Evolutionary conservation across 2,888 invertebrate genomes (phyloP), one percentile per base, ranked within the genome.

Genomic region (Perizoma flavofasciatum): DNA sequence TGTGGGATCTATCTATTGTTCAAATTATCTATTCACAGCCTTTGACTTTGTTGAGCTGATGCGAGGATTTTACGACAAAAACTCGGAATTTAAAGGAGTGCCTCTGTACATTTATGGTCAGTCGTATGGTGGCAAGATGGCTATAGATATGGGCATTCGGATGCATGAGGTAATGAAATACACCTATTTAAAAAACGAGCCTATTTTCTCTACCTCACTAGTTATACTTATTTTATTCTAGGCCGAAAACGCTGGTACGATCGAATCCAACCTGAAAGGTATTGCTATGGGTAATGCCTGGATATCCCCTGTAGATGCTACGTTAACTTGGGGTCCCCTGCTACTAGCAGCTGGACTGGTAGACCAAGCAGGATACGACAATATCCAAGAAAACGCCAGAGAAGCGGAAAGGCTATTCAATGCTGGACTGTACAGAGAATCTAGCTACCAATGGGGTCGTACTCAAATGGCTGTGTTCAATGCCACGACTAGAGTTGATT

Each of bases 101-200:
- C 96, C 97, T 0, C 89, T 97, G 40, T 98, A 97, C 78, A 96
- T 98, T 63, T 96, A 97, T 75, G 96, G 96, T 33, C 97, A 98
- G 83, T 97, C 97, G 0, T 98, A 98, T 82, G 98, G 98, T 11
- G 98, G 98, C 1, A 98, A 98, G 89, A 98, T 98, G 97, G 96
- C 96, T 0, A 94, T 96, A 0, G 97, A 97, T 74, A 97, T 98
- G 81, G 97, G 95, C 6, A 81, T 92, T 75, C 79, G 87, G 55
- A 92, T 95, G 81, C 77, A 88, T 58, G 88, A 93, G 84, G 95
- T 94, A 78, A 68, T 68, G 5, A 47, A 44, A 5, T 22, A 4
- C 7, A 10, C 10, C 22, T 7, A 22, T 7, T 8, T n/a, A 10
- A 6, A 44, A 44, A 10, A 10, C n/a, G 5, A 5, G n/a, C 6